These are phyloP conservation scores for Liopterus haemorrhoidalis DNA, from an alignment of 2,888 invertebrate genomes.

Conservation along the genomic window DNA sequence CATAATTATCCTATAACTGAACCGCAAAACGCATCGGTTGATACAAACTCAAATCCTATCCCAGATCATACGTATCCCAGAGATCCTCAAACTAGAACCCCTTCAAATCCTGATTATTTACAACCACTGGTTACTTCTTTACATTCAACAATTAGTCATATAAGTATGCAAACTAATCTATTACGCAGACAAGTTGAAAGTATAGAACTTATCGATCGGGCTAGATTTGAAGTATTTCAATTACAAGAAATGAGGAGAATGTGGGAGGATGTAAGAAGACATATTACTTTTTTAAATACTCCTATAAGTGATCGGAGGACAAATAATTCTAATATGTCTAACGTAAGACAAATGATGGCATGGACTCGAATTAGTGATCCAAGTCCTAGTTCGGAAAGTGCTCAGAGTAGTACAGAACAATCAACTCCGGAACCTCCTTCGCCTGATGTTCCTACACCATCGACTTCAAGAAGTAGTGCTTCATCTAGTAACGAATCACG, in stretches of 20 bases:
- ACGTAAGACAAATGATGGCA: constrained; percentile 46
- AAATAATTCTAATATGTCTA: constrained; percentile 36
- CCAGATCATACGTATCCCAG: constrained; percentile 43
- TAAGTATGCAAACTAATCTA: constrained; percentile 42
- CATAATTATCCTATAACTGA: constrained; percentile 19
- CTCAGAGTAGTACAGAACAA: constrained; percentile 18
- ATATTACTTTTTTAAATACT: constrained; percentile 44
- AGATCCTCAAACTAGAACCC: constrained; percentile 30
- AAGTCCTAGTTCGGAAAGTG: constrained; percentile 33
- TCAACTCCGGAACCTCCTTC: constrained; percentile 16
- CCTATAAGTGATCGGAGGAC: constrained; percentile 15
- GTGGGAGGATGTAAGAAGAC: constrained; percentile 59
- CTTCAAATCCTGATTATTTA: constrained; percentile 32
- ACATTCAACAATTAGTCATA: constrained; percentile 42
- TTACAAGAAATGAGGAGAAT: constrained; percentile 57
- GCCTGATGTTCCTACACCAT: constrained; percentile 14
- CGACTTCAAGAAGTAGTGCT: constrained; percentile 17
- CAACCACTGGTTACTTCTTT: constrained; percentile 42
- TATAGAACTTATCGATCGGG: constrained; percentile 43
- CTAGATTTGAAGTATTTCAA: constrained; percentile 45
- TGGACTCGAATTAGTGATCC: constrained; percentile 45
- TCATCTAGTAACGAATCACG: constrained; percentile 19
- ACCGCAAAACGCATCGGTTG: background rate
- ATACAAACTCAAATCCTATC: constrained; percentile 15
- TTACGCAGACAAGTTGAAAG: constrained; percentile 41